Conservation (phyloP, 2,888 invertebrate species). For the Coleophora deauratella region DNA sequence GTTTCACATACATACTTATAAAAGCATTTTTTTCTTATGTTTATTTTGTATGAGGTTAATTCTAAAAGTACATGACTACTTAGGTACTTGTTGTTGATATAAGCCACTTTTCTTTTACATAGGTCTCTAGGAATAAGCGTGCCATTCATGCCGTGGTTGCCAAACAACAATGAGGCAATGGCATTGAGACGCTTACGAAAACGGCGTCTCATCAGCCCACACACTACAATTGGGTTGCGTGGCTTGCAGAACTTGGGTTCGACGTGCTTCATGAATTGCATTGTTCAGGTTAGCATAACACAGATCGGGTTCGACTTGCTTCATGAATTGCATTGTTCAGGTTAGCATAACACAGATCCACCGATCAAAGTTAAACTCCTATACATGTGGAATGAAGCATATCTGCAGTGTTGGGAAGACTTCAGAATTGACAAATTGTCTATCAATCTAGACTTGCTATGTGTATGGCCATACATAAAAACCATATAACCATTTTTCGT, state of each 20-base stretch:
- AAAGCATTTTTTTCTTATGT: no score
- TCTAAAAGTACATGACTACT: no score
- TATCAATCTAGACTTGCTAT: no score
- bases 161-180: constrained; percentile 83
- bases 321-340: constrained; percentile 98
- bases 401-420: no score
- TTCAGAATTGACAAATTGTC: no score
- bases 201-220: constrained; percentile 84
- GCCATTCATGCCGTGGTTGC: constrained; percentile 85
- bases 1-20: no score
- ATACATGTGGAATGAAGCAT: no score
- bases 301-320: constrained; percentile 98
- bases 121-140: constrained; percentile 75
- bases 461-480: no score
- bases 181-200: constrained; percentile 84
- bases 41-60: no score
- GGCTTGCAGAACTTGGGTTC: constrained; percentile 97
- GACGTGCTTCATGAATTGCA: constrained; percentile 99
- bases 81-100: no score
- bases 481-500: no score
- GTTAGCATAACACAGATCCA: constrained; percentile 72
- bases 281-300: constrained; percentile 81
- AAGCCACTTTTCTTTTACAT: not conserved
- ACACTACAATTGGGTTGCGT: constrained; percentile 90
- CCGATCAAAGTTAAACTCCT: no score